These are phyloP conservation scores for Spilogale gracilis DNA, from an alignment of 2,113 vertebrate species.

Conservation along the genomic window DNA sequence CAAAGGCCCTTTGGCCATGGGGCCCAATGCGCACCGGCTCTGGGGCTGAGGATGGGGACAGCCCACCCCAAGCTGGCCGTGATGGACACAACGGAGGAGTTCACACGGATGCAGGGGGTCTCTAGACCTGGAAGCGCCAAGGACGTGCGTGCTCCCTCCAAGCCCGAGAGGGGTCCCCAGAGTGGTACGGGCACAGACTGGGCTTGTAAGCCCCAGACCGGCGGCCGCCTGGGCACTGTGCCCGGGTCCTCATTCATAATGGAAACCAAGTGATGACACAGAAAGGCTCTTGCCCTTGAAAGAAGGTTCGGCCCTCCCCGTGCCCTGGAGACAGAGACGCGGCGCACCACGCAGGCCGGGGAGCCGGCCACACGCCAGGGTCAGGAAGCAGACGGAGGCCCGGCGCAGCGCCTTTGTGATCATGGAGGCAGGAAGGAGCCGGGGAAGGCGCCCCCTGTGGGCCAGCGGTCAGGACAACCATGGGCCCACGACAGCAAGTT, in stretches of 20 bases:
- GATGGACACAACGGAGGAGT: fast-evolving
- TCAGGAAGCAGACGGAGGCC: background rate
- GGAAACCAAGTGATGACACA: background rate
- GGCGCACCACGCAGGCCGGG: background rate
- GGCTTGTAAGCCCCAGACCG: fast-evolving
- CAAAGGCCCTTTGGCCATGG: fast-evolving
- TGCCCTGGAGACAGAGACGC: fast-evolving
- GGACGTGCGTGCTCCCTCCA: background rate
- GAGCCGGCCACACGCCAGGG: fast-evolving
- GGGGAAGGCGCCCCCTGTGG: fast-evolving
- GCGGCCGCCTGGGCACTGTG: background rate
- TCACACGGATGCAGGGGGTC: fast-evolving
- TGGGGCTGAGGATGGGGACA: fast-evolving
- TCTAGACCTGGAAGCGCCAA: background rate
- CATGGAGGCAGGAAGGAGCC: fast-evolving
- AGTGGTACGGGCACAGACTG: fast-evolving
- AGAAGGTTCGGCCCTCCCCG: background rate
- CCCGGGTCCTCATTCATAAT: background rate
- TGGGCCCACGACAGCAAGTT: background rate
- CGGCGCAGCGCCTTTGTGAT: no score
- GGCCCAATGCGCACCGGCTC: fast-evolving
- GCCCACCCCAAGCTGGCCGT: fast-evolving
- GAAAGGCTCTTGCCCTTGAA: background rate
- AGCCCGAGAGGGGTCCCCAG: background rate
- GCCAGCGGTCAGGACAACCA: background rate